Percentiles rank a stretch among this genome's conserved stretches.
Conservation (phyloP, 2,888 invertebrate genomes). For the Parapristionchus giblindavisi region DNA sequence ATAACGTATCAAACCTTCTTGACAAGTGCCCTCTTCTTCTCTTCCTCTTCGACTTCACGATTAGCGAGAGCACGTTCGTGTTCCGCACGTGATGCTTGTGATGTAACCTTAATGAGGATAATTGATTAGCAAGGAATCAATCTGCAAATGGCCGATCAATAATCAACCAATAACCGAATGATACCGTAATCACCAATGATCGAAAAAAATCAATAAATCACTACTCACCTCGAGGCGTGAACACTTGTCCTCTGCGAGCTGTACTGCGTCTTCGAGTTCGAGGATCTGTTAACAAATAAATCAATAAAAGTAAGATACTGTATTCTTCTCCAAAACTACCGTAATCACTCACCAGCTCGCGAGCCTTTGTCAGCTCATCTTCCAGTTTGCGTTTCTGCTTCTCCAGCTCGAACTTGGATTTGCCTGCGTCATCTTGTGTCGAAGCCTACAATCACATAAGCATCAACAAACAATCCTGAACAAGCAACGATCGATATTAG, state of each 20-base stretch:
- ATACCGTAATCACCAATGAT: constrained; percentile 88
- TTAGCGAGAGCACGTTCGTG: constrained; percentile 89
- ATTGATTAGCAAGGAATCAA: too few relatives aligned
- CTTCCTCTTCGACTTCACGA: constrained; percentile 93
- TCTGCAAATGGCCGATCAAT: too few relatives aligned
- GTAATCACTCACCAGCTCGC: constrained; percentile 86
- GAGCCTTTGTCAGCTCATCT: constrained; percentile 61
- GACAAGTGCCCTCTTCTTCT: constrained; percentile 85
- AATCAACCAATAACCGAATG: too few relatives aligned
- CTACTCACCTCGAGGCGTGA: constrained; percentile 82
- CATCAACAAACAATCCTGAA: too few relatives aligned
- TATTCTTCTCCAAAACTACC: background rate
- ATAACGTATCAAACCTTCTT: too few relatives aligned
- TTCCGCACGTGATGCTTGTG: constrained; percentile 82
- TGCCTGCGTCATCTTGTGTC: constrained; percentile 96
- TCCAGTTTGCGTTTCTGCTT: constrained; percentile 93
- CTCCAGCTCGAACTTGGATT: constrained; percentile 94
- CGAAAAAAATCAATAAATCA: constrained; percentile 90
- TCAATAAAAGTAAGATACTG: background rate
- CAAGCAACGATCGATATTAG: too few relatives aligned
- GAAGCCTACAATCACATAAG: constrained; percentile 78
- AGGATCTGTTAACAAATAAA: constrained; percentile 82
- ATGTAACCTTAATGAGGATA: constrained; percentile 40
- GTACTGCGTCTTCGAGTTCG: constrained; percentile 92
- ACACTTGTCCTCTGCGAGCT: constrained; percentile 94